These are phyloP conservation scores for Philopotamus ludificatus DNA, from an alignment of 1,140 invertebrate genomes.

Conservation along the genomic window DNA sequence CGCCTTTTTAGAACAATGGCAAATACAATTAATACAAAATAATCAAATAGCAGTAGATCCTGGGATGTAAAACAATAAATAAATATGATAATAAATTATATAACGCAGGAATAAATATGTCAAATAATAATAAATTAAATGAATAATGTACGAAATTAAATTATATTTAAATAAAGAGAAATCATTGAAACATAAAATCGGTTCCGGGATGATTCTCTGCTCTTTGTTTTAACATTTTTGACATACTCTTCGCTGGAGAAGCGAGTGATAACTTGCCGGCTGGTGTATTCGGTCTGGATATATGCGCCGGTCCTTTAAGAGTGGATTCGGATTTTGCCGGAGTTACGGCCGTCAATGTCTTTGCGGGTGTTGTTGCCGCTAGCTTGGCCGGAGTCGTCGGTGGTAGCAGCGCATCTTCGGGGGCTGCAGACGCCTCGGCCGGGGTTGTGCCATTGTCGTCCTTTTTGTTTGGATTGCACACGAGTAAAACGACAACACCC, in stretches of 20 bases:
- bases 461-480: slow-evolving; percentile 82
- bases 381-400: slow-evolving; percentile 39
- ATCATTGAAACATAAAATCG: too few relatives aligned
- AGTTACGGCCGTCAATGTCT: slow-evolving; percentile 14
- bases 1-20: slow-evolving; percentile 50
- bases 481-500: slow-evolving; percentile 79
- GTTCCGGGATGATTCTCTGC: too few relatives aligned
- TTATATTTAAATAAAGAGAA: too few relatives aligned
- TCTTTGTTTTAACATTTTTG: too few relatives aligned
- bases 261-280: slow-evolving; percentile 44
- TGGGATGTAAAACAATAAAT: too few relatives aligned
- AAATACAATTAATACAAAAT: slow-evolving; percentile 21
- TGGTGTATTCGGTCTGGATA: slow-evolving; percentile 45
- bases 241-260: slow-evolving; percentile 49
- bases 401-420: slow-evolving; percentile 35
- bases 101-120: neutral
- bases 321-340: slow-evolving; percentile 27
- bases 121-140: neutral
- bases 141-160: too few relatives aligned
- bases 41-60: too few relatives aligned
- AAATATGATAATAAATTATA: too few relatives aligned
- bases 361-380: slow-evolving; percentile 21
- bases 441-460: slow-evolving; percentile 52
- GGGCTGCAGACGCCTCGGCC: slow-evolving; percentile 3
- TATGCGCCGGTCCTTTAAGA: slow-evolving; percentile 37